Evolutionary conservation across 2,888 invertebrate genomes (phyloP).

Genomic region (Deilephila porcellus): DNA sequence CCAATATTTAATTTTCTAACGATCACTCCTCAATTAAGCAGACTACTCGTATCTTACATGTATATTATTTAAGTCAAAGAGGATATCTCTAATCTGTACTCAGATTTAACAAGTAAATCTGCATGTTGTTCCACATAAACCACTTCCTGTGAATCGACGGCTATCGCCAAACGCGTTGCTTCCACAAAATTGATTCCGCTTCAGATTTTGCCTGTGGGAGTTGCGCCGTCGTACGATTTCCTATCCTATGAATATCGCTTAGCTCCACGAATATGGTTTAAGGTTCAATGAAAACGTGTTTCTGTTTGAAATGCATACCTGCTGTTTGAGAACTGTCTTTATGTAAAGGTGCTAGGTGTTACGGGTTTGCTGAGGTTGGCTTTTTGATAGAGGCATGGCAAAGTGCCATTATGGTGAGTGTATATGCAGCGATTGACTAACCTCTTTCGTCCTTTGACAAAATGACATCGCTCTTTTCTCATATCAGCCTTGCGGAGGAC

Average conservation of each 20-base stretch:
- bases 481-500: too few relatives aligned
- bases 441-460: too few relatives aligned
- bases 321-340: too few relatives aligned
- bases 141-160: constrained; percentile 1
- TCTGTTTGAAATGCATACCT: neutral
- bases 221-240: constrained; percentile 21
- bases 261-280: neutral
- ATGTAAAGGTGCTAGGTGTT: too few relatives aligned
- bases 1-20: too few relatives aligned
- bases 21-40: too few relatives aligned
- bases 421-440: too few relatives aligned
- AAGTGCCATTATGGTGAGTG: too few relatives aligned
- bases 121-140: constrained; percentile 7
- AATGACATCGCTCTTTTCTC: too few relatives aligned
- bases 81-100: neutral
- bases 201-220: constrained; percentile 34
- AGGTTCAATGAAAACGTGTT: neutral
- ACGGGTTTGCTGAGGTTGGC: too few relatives aligned
- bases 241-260: constrained; percentile 1
- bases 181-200: constrained; percentile 31
- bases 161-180: constrained; percentile 29
- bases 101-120: constrained; percentile 29
- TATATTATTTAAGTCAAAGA: neutral
- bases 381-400: too few relatives aligned
- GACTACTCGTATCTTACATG: too few relatives aligned